Conservation (phyloP, 2,888 invertebrate genomes). For the Podotricha telesiphe region DNA sequence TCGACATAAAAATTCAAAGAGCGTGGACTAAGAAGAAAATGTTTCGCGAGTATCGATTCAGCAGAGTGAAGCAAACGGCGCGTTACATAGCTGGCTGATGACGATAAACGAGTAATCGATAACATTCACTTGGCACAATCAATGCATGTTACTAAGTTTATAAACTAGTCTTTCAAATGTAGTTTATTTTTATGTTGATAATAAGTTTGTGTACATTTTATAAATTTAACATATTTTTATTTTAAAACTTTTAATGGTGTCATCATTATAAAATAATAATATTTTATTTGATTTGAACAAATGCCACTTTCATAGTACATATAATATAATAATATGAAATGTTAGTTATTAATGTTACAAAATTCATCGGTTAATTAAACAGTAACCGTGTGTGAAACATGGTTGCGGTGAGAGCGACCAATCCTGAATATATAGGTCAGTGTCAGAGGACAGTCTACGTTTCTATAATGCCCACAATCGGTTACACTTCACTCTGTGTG, state of each 20-base stretch:
- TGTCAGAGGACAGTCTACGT: conserved; percentile 70
- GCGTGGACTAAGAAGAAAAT: conserved; percentile 26
- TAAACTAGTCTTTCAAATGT: conserved; percentile 3
- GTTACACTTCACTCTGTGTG: conserved; percentile 49
- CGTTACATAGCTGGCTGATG: conserved; percentile 37
- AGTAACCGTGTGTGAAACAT: conserved; percentile 34
- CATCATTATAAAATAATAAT: not conserved
- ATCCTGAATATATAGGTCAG: conserved; percentile 72
- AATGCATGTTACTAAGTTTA: conserved; percentile 27
- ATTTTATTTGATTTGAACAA: not conserved
- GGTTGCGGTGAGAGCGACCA: conserved; percentile 38
- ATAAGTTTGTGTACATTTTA: not conserved
- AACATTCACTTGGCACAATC: conserved; percentile 40
- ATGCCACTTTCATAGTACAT: not conserved
- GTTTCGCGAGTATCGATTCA: conserved; percentile 38
- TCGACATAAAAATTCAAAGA: conserved; percentile 7
- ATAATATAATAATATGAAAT: not conserved
- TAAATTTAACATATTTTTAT: not conserved
- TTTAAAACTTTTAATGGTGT: not conserved
- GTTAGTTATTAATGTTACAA: not conserved
- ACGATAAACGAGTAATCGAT: conserved; percentile 41
- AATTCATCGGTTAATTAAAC: conserved; percentile 12
- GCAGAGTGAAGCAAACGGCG: conserved; percentile 36
- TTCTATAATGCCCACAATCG: conserved; percentile 53
- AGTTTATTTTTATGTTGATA: not conserved